Base-by-base conservation (phyloP, 2,113 vertebrate species). In the Pedetes capensis region DNA sequence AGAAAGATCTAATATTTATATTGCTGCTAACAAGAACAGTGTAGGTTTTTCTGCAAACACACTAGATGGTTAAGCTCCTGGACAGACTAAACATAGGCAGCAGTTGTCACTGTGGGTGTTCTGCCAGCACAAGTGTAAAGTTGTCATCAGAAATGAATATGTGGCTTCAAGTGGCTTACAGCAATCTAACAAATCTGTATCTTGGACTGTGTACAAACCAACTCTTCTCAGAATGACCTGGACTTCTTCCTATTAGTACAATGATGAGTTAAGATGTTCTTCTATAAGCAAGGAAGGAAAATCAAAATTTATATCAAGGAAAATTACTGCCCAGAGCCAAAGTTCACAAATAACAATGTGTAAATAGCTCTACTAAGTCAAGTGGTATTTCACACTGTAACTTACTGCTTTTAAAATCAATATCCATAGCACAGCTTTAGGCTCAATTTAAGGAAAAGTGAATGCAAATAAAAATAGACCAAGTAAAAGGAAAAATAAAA, bases 41-140 rank as follows among this genome's bases (percentile, higher is more conserved):
- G 76, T 85, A 96, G 55, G 66, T 88, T 96, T 90, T 87, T 42
- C 89, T 66, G 71, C 75, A 97, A 92, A 96, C 81, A 57, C 20
- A 71, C 72, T 89, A 89, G 68, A 75, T 91, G 91, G 93, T 83
- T 87, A 94, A 96, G 91, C 91, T 97, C 94, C 84, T 89, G 92
- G 72, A 87, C 92, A 97, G 95, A 97, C 96, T 96, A 97, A 97
- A 97, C 97, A 97, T 64, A 92, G 95, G 92, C 94, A 97, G 91
- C 95, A 97, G 95, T 96, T 97, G 96, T 97, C 96, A 90, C 61
- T 82, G 95, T 95, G 96, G 97, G 96, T 97, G 92, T 96, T 97
- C 97, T 96, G 95, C 92, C 97, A 97, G 88, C 93, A 90, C 87
- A 97, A 97, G 95, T 96, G 95, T 97, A 96, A 97, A 97, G 97